Evolutionary conservation across 2,113 vertebrate genomes (phyloP).

Genomic region (Pyrgilauda ruficollis): DNA sequence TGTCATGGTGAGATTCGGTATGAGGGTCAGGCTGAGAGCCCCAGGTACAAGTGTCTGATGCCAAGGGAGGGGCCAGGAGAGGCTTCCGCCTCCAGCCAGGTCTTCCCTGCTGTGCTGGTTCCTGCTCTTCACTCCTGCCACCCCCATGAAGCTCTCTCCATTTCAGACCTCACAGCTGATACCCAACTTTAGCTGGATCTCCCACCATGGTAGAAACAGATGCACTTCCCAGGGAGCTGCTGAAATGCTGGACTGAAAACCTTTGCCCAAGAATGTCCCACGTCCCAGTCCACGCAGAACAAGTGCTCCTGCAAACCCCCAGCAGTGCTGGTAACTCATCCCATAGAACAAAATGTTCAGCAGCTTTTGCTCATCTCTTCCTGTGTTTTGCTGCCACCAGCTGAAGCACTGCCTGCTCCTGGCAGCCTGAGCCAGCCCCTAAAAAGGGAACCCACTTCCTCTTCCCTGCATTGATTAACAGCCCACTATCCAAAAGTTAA

Average conservation of each 20-base stretch:
- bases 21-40: not conserved
- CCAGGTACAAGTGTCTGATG: rapidly evolving
- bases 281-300: not conserved
- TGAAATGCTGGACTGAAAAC: not conserved
- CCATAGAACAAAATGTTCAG: not conserved
- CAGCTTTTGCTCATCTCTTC: not conserved
- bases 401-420: not conserved
- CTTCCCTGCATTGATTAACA: not conserved
- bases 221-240: not conserved
- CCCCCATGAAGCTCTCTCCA: rapidly evolving
- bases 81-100: not conserved
- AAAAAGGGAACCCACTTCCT: not conserved
- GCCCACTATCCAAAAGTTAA: not conserved
- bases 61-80: not conserved
- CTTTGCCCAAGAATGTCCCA: not conserved
- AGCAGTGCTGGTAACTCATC: not conserved
- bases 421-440: rapidly evolving
- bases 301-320: not conserved
- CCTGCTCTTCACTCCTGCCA: not conserved
- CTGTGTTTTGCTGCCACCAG: not conserved
- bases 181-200: not conserved
- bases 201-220: too few relatives aligned
- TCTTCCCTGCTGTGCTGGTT: not conserved
- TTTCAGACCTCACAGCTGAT: not conserved
- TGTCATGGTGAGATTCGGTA: not conserved